Base-by-base conservation (phyloP, 2,797 vertebrate species). In the Xenops minutus region DNA sequence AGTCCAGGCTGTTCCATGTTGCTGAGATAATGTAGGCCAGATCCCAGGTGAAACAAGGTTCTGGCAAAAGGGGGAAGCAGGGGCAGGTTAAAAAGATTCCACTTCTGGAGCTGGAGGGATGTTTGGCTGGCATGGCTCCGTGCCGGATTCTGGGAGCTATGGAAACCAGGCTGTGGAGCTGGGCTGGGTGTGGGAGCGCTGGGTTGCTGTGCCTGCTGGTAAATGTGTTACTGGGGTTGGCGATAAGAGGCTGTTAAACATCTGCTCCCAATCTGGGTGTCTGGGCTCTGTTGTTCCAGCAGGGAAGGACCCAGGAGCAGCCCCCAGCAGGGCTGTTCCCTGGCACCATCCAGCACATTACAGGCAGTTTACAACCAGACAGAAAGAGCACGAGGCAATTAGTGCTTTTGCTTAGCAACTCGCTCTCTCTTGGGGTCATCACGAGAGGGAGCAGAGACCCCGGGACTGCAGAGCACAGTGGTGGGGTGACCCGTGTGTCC, bases 381-480 rank as follows among this genome's bases (percentile, higher is more conserved):
- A 4, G 51, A 44, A 54, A 41, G 62, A 59, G 4, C 30, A 27
- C 2, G 46, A 43, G 55, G 69, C 74, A 56, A 87, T 69, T 30
- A 64, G 20, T 2, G 11, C 13, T 39, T 64, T 37, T 32, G 46
- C 88, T 76, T 48, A 37, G 49, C 90, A 67, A 3, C 52, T 56
- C 39, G 15, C 14, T 17, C 6, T 51, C 6, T 0, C n/a, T 52
- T 2, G 76, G 17, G 55, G 20, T 17, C 66, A 4, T 48, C 21
- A 2, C 14, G 5, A 16, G 56, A 39, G 26, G 59, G 46, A 68
- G 67, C 55, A 3, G 26, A 0, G 11, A 6, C 9, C 55, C 14
- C 2, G 1, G 27, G 17, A 6, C 3, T 20, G 16, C 6, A 6
- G 8, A 17, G 63, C 63, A 5, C 6, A 0, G 21, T 1, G 36